Evolutionary conservation across 2,113 vertebrate genomes (phyloP), one percentile per base, ranked within the genome.

Genomic region (Megaceryle torquata): DNA sequence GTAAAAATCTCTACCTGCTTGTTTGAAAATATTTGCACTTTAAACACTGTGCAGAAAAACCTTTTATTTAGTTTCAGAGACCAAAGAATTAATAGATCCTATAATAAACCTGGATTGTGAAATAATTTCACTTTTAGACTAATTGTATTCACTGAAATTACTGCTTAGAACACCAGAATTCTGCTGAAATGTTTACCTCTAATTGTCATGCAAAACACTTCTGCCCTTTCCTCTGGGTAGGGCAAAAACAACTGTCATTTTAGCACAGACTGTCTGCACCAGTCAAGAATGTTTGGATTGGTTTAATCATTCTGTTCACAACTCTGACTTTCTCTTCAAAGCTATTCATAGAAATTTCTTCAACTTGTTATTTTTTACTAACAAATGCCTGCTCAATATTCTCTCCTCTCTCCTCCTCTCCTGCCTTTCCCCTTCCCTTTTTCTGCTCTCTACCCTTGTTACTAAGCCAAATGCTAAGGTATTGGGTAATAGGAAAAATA

Each of bases 151-250:
- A 81, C 29, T 11, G 6, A 41, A 92, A 79, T 50, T 90, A 64
- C 39, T 82, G 15, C 59, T 92, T 21, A 76, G 67, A 67, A 61
- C 12, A 15, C 24, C 74, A 59, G 57, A 78, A 94, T 89, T 92
- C 77, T 91, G 59, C 61, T 91, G 86, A 86, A 94, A 93, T 75
- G 21, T 91, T 94, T 97, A 93, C 37, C 67, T 97, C 91, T 93
- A 91, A 96, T 96, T 96, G 80, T 57, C 53, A 97, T 96, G 92
- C 89, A 87, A 97, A 96, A 87, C 74, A 67, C 33, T 93, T 56
- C 82, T 93, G 77, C 88, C 88, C 59, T 96, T 82, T 88, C 80
- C 70, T 88, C 74, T 70, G 88, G 81, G 87, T 82, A 95, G 72
- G 83, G 89, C 54, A 93, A 94, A 96, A 94, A 3, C 68, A 95